Evolutionary conservation across 2,797 vertebrate species (phyloP).

Genomic region (Falco columbarius): DNA sequence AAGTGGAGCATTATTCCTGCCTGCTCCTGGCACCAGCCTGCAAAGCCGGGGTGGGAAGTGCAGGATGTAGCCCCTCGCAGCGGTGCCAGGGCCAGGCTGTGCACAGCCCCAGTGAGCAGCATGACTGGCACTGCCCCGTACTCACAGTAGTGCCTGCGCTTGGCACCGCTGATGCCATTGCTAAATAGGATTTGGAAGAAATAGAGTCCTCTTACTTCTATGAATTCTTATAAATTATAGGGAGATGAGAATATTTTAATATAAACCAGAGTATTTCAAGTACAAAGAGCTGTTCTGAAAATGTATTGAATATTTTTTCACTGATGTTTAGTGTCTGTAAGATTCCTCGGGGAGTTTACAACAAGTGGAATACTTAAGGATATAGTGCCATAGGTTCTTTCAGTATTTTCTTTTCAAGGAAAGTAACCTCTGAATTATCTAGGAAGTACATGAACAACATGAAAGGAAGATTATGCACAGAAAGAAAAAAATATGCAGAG

Average conservation of each 20-base stretch:
- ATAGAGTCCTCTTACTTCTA: neutral
- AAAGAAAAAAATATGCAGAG: constrained; percentile 76
- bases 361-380: constrained; percentile 80
- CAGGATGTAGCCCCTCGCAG: rapidly evolving
- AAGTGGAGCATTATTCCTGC: neutral
- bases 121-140: rapidly evolving
- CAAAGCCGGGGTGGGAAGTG: neutral
- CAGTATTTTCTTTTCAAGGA: constrained; percentile 76
- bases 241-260: constrained; percentile 76
- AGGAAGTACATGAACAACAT: constrained; percentile 74
- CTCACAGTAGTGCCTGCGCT: rapidly evolving
- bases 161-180: neutral
- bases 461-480: constrained; percentile 73
- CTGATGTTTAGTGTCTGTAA: constrained; percentile 70
- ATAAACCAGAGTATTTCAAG: constrained; percentile 66
- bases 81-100: rapidly evolving
- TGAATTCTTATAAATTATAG: constrained; percentile 67
- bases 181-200: neutral
- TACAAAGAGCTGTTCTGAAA: constrained; percentile 74
- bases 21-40: neutral
- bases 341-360: constrained; percentile 75
- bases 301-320: constrained; percentile 64
- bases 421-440: constrained; percentile 79
- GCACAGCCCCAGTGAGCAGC: neutral
- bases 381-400: constrained; percentile 75